Base-by-base conservation (phyloP, 2,888 invertebrate species). In the Nymphalis polychloros region DNA sequence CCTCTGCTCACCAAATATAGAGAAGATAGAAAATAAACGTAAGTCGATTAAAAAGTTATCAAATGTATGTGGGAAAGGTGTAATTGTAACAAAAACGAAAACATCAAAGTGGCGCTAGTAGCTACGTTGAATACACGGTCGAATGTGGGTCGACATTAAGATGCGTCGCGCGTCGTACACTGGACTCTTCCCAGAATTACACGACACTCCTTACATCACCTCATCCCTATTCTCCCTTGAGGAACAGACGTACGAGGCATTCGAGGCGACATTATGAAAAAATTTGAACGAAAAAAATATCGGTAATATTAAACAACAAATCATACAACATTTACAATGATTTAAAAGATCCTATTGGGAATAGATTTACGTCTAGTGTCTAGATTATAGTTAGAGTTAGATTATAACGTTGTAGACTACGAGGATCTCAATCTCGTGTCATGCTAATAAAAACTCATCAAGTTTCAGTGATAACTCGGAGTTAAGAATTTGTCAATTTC, bases 71-170 rank as follows among this genome's bases (percentile, higher is more conserved):
- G 8, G 8, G 49, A 49, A 19, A n/a, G 49, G 19, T 41, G 41
- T 41, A 41, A 41, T 41, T 41, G 41, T 41, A 41, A 41, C 13
- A 2, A 41, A 41, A 52, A 27, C 16, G 23, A 52, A 31, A 55
- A 27, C n/a, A 55, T 55, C 55, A 17, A 55, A n/a, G 7, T 8
- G n/a, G 16, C 55, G 31, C 55, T 55, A n/a, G 16, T 31, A 35
- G 31, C 53, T 27, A 57, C 55, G 35, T 50, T 53, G 63, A 50
- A 57, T 59, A 63, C 59, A 65, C 7, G 47, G 19, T 23, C 46
- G 63, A 35, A 70, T 68, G 63, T 69, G 41, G 67, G 69, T 67
- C 72, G 55, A 19, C 64, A 65, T 72, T 72, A 72, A 55, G 70
- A 72, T 64, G 72, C 72, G 59, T 50, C 48, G 66, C 19, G 63